A percentile compares a stretch with the other conserved stretches of the same genome.
These are phyloP conservation scores for Cantharis lateralis DNA, from an alignment of 2,888 invertebrate genomes.

Conservation along the genomic window DNA sequence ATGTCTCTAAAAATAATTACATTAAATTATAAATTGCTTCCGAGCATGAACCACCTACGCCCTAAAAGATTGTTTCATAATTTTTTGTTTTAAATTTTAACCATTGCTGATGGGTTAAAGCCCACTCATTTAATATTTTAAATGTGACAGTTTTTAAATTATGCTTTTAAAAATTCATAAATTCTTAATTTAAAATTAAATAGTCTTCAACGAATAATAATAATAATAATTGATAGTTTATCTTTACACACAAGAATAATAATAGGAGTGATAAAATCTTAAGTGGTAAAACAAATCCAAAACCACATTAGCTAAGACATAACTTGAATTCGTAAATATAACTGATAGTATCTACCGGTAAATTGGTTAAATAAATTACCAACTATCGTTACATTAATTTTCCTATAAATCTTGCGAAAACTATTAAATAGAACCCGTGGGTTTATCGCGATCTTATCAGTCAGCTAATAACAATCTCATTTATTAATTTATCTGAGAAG, in stretches of 20 bases:
- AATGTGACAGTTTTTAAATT: neutral
- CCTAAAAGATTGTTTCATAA: neutral
- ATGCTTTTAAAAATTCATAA: neutral
- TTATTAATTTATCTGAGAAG: conserved; percentile 1
- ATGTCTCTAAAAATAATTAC: neutral
- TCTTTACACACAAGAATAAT: conserved; percentile 4
- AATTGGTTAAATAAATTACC: conserved; percentile 28
- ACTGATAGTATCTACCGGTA: conserved; percentile 25
- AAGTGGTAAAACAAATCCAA: conserved; percentile 13
- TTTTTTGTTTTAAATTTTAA: neutral
- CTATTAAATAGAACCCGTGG: conserved; percentile 1
- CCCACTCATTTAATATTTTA: neutral
- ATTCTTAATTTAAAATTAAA: neutral
- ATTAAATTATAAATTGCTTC: neutral
- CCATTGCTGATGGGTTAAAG: neutral
- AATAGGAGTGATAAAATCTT: conserved; percentile 21
- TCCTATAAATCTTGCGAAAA: conserved; percentile 1
- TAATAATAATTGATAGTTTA: neutral
- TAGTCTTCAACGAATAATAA: neutral
- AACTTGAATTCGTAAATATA: conserved; percentile 29
- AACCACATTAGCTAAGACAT: conserved; percentile 28
- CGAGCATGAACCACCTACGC: neutral
- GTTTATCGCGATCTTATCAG: neutral
- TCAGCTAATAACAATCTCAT: neutral
- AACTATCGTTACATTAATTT: conserved; percentile 8